Conservation (phyloP, 2,888 invertebrate genomes). For the Nephrocerus scutellatus region DNA sequence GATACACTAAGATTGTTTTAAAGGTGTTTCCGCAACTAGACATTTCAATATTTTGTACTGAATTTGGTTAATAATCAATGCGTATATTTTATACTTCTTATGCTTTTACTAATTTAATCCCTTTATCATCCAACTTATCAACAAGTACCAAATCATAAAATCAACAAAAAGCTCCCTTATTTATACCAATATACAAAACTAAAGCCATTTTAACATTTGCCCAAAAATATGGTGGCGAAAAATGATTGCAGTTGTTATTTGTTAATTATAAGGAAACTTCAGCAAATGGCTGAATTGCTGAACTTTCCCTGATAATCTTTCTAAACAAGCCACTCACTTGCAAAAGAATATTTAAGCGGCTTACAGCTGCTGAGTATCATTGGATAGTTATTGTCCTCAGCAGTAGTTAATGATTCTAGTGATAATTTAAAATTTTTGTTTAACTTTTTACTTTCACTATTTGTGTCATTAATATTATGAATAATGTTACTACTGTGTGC, state of each 20-base stretch:
- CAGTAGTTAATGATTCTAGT: conserved; percentile 24
- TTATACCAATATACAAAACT: too few species aligned
- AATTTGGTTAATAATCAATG: neutral
- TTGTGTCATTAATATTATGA: conserved; percentile 12
- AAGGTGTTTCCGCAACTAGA: too few species aligned
- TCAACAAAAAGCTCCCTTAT: too few species aligned
- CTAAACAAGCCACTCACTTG: conserved; percentile 47
- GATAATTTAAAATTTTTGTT: conserved; percentile 20
- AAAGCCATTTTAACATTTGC: too few species aligned
- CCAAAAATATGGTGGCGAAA: too few species aligned
- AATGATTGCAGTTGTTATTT: conserved; percentile 14
- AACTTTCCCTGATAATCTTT: conserved; percentile 14
- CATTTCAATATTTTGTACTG: too few species aligned
- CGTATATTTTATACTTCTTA: conserved; percentile 5
- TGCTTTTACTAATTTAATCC: conserved; percentile 1
- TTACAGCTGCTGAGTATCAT: conserved; percentile 44
- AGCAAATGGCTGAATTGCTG: conserved; percentile 23
- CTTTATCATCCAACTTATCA: too few species aligned
- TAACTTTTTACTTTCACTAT: conserved; percentile 5
- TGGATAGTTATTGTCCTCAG: conserved; percentile 45
- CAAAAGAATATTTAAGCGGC: conserved; percentile 43
- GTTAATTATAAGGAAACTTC: conserved; percentile 10
- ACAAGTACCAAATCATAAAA: too few species aligned
- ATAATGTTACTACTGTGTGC: conserved; percentile 4
- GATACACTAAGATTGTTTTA: too few species aligned